phyloP scores from a whole-genome alignment of 23 tunicate genomes.

The Ascidia mentula region DNA sequence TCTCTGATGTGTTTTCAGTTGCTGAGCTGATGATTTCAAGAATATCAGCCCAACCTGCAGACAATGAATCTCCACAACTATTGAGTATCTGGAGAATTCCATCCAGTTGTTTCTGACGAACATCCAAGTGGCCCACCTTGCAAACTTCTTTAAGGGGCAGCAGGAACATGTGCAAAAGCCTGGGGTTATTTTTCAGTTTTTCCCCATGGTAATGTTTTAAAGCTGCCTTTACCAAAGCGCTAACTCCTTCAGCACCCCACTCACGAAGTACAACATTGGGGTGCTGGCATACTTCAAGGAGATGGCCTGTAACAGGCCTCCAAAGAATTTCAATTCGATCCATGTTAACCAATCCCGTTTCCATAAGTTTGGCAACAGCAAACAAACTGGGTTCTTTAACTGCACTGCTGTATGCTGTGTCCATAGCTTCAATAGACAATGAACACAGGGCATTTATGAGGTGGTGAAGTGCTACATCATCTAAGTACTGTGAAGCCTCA shows the following conservation, averaged over 20 bases:
- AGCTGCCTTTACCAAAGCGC: constrained; percentile 84
- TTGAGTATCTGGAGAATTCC: constrained; percentile 74
- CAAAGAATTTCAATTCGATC: constrained; percentile 84
- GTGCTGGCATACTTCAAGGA: constrained; percentile 95
- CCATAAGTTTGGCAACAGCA: constrained; percentile 89
- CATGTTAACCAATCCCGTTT: constrained; percentile 94
- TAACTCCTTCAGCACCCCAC: constrained; percentile 97
- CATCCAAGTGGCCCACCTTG: constrained; percentile 50
- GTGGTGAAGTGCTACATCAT: constrained; percentile 96
- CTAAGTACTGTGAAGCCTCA: constrained; percentile 79
- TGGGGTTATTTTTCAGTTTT: constrained; percentile 34
- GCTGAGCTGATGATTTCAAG: constrained; percentile 77
- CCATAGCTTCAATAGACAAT: constrained; percentile 88
- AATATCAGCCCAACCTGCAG: constrained; percentile 80
- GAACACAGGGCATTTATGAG: constrained; percentile 95
- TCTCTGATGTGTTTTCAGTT: constrained; percentile 55
- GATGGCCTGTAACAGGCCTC: constrained; percentile 98
- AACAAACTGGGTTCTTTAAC: constrained; percentile 89
- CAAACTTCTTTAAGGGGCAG: constrained; percentile 80
- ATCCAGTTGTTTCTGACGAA: constrained; percentile 72
- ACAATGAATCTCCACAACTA: constrained; percentile 73
- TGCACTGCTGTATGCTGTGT: constrained; percentile 70
- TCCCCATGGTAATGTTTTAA: constrained; percentile 65
- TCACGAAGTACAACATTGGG: constrained; percentile 65
- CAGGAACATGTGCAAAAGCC: constrained; percentile 86